Percentiles rank a stretch among this genome's conserved stretches.
Conservation (phyloP, 1,140 invertebrate genomes). For the Aphaenogaster ashmeadi region DNA sequence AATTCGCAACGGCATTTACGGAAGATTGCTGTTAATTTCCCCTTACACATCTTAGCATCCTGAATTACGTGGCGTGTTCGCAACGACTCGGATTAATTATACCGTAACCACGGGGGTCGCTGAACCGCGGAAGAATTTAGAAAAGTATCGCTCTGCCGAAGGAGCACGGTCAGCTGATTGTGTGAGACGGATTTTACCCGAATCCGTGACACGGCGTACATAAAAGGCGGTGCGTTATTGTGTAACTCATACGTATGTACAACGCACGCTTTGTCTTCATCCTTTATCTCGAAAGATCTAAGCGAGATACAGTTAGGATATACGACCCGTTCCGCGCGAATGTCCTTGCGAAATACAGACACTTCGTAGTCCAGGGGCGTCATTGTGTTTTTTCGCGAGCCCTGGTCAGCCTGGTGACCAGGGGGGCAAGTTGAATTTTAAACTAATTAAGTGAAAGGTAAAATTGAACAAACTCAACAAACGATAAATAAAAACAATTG, state of each 20-base stretch:
- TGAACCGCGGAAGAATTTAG: slow-evolving; percentile 26
- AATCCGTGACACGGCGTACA: neutral
- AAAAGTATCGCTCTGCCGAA: slow-evolving; percentile 22
- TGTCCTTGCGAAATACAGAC: slow-evolving; percentile 10
- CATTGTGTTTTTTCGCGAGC: too few species aligned
- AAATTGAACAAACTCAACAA: too few species aligned
- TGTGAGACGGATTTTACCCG: neutral
- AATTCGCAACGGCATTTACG: slow-evolving; percentile 29
- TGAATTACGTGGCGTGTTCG: slow-evolving; percentile 15
- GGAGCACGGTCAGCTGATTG: neutral
- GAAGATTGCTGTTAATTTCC: slow-evolving; percentile 33
- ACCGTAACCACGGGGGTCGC: slow-evolving; percentile 23
- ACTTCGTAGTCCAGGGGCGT: neutral
- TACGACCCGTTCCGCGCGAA: neutral
- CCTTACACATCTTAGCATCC: neutral
- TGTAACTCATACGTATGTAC: slow-evolving; percentile 9
- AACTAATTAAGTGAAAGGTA: too few species aligned
- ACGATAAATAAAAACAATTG: too few species aligned
- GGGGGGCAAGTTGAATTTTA: too few species aligned
- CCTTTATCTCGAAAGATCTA: slow-evolving; percentile 11
- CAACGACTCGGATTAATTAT: slow-evolving; percentile 7
- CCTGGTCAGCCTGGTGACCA: too few species aligned
- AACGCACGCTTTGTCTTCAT: slow-evolving; percentile 15
- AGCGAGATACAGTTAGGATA: slow-evolving; percentile 12
- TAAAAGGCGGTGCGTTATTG: neutral